These are phyloP conservation scores for Opisthocomus hoazin DNA, from an alignment of 2,113 vertebrate genomes.

Conservation along the genomic window DNA sequence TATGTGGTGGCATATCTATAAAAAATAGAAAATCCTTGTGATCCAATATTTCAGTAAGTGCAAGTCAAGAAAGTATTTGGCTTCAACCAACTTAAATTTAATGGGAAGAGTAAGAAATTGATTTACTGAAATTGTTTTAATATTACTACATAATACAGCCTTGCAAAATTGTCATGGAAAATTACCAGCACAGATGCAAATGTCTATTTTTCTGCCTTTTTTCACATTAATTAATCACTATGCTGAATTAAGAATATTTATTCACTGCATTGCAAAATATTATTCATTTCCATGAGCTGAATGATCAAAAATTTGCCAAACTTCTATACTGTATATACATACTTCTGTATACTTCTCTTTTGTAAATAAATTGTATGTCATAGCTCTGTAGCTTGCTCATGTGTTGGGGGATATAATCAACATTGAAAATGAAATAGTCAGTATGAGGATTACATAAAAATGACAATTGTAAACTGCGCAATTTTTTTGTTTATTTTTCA, in stretches of 20 bases:
- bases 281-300: not conserved
- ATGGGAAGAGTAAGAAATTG: not conserved
- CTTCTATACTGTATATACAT: not conserved
- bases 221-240: not conserved
- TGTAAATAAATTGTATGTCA: not conserved
- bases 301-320: not conserved
- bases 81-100: not conserved
- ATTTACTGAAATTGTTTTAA: slow-evolving; percentile 9
- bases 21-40: not conserved
- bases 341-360: not conserved
- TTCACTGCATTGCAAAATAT: not conserved
- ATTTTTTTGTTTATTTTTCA: not conserved
- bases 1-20: not conserved
- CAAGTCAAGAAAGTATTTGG: not conserved
- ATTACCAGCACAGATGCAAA: not conserved
- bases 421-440: not conserved
- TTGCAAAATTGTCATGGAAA: not conserved
- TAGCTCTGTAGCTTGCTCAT: not conserved
- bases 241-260: not conserved
- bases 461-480: accelerated
- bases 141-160: not conserved
- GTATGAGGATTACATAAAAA: not conserved
- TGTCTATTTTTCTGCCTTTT: not conserved
- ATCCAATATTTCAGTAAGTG: not conserved
- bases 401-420: not conserved